Evolutionary conservation across 2,888 invertebrate species (phyloP), one percentile per base, ranked within the genome.

Genomic region (Zaprionus bogoriensis): DNA sequence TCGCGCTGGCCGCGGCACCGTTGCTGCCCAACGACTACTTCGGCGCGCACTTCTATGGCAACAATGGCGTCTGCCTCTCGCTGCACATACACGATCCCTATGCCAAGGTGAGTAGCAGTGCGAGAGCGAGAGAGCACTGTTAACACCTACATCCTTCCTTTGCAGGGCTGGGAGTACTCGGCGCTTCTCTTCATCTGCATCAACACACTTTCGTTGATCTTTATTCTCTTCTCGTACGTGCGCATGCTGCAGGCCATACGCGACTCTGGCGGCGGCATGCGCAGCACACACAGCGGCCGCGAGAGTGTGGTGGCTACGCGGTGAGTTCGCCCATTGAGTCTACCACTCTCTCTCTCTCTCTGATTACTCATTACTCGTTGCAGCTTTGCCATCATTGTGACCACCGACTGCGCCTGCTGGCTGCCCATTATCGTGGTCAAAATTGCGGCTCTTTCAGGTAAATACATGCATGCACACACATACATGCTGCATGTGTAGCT

Each of bases 321-420:
- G 85, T 90, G 30, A 67, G 83, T 59, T 0, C 6, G n/a, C 9
- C 12, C 20, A 41, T 48, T 12, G 4, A 19, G 20, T 14, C 9
- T 20, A 1, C 6, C 14, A 39, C 41, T 9, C 39, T 30, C 5
- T 14, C 30, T 25, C 9, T 4, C 27, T 3, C 7, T 7, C 5
- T n/a, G n/a, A n/a, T n/a, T n/a, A n/a, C n/a, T n/a, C n/a, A n/a
- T n/a, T n/a, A n/a, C n/a, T n/a, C n/a, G n/a, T 4, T 44, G 30
- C 23, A 90, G 90, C 32, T 93, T 93, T 75, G 93, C 92, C 5
- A 90, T 93, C 27, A 93, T 93, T 73, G 92, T 93, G 20, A 90
- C 92, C 41, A 93, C 93, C 0, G 93, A 93, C 77, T 93, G 93
- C 74, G 87, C 92, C 36, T 93, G 93, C 83, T 94, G 93, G 93